Evolutionary conservation across 2,888 invertebrate genomes (phyloP), one percentile per base, ranked within the genome.

Genomic region (Latheticus oryzae): DNA sequence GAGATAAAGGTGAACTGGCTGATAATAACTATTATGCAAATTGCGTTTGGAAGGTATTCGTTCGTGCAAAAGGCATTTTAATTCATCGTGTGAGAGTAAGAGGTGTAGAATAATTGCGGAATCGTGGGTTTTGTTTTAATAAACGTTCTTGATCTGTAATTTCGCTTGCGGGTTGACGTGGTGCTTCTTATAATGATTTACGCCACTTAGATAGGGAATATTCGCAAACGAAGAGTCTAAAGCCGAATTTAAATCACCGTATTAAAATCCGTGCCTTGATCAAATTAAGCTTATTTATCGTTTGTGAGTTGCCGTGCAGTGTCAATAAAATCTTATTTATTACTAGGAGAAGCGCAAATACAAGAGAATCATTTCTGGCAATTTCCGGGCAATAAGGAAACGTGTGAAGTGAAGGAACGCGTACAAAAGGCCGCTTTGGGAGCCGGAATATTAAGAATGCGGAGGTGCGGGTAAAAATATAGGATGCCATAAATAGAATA

Each of bases 401-500:
- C 68, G 69, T 69, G 69, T 60, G 66, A 66, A 67, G 63, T 64
- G 67, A 65, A 66, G 67, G 63, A 66, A 63, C 60, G 63, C 63
- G 66, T 61, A 68, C 67, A 69, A 70, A 66, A 67, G 65, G 62
- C 61, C 67, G 63, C 63, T 61, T 57, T 56, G 64, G 65, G 63
- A 66, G 56, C 62, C 57, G 60, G 69, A 69, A 72, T 73, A 73
- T 73, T 72, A 72, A 73, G 70, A 71, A 72, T 71, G 66, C 65
- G 67, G 54, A 65, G 68, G 68, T 64, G 60, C 61, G 62, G 65
- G 56, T 54, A 52, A 66, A 69, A 63, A 69, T 70, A 67, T 67
- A 66, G 65, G 68, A 69, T 69, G 67, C 69, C 70, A 72, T 73
- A 74, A 74, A 74, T 72, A 73, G 72, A 71, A 73, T 71, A 73